Evolutionary conservation across 2,888 invertebrate species (phyloP), one percentile per base, ranked within the genome.

Genomic region (Hymenopus coronatus): DNA sequence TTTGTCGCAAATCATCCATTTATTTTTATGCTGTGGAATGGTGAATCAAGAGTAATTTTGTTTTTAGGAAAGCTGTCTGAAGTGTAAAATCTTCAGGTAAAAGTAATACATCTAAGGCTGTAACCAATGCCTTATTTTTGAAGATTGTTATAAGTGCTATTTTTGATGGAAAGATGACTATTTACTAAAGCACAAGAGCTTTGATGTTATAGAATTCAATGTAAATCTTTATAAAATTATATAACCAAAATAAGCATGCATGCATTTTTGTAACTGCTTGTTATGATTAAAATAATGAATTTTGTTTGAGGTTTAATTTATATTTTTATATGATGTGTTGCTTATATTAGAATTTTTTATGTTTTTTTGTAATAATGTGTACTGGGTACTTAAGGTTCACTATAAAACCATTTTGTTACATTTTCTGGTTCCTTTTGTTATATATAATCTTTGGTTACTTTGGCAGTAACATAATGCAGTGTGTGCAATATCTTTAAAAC

Each of bases 1-100:
- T 88, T 89, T 46, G 46, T 91, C n/a, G 92, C 93, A 20, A 92
- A 94, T 91, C 93, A 92, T 90, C 93, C 94, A 30, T 94, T 94
- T 90, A 91, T 93, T 91, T 92, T 93, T 90, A 89, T 91, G 4
- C 92, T 94, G 89, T 91, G 92, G 88, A 91, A 93, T 88, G 92
- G 92, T 89, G 90, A 91, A 6, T 54, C 87, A 28, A 83, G 70
- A 28, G 83, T 88, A 27, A 15, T 82, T 82, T 81, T 89, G 25
- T 89, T 89, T 87, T 84, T 89, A 85, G 89, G 87, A 27, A 88
- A 70, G 82, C n/a, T 89, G 28, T 81, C 28, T 81, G 40, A 81
- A 25, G 85, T 85, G 20, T 54, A 84, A 28, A 28, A 28, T 25
- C 54, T 70, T 70, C 54, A 70, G 54, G 54, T 70, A 70, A 70